Base-by-base conservation (phyloP, 2,113 vertebrate species). In the Chascanopsetta lugubris region DNA sequence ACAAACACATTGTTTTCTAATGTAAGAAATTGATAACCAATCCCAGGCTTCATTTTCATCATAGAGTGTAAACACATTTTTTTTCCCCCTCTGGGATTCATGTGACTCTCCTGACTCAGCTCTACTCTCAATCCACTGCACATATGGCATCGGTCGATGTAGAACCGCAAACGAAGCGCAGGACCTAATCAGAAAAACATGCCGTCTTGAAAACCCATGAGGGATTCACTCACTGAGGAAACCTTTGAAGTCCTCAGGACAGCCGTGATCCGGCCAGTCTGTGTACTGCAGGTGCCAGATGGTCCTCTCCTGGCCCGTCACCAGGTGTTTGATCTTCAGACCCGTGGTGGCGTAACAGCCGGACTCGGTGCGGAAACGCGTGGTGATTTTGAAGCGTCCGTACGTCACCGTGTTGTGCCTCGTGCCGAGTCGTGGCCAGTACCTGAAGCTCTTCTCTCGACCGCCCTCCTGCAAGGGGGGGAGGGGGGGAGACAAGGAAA, bases 211-310 rank as follows among this genome's bases (percentile, higher is more conserved):
- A 8, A 47, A 48, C 25, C 21, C 0, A 7, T 45, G 4, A 9
- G 8, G 42, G 40, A 10, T 62, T 38, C 38, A 94, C 96, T 95
- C 80, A 98, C 97, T 93, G 7, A 99, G 88, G 83, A 99, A 99
- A 32, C 97, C 96, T 80, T 97, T 99, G 72, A 96, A 88, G 88
- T 98, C 96, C 57, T 98, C 96, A 0, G 97, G 97, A 72, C 95
- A 98, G 71, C 97, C 94, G 29, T 99, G 96, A 77, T 98, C 95
- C 0, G 97, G 97, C 97, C 97, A 99, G 80, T 99, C 96, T 1
- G 96, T 98, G 83, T 98, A 99, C 88, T 99, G 97, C 70, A 99
- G 92, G 62, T 99, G 97, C 96, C 97, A 99, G n/a, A 98, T 90
- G 0, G 96, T 99, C 74, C 96, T 92, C 85, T 99, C 97, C 74